phyloP scores from a whole-genome alignment of 2,113 vertebrate species.

The Larimichthys polyactis region DNA sequence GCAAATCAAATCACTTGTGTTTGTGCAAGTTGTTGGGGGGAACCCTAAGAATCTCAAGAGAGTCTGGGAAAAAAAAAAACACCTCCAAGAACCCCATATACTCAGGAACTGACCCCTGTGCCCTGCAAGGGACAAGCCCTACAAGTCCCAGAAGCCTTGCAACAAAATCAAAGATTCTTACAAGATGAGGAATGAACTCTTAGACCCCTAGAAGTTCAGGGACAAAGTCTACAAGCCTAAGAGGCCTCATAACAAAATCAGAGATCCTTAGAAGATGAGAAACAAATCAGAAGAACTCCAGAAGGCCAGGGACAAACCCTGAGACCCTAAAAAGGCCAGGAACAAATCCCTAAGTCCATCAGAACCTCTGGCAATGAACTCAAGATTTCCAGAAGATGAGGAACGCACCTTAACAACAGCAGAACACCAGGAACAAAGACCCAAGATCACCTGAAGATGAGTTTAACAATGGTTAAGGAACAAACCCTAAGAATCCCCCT shows the following conservation, averaged over 20 bases:
- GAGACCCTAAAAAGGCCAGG: neutral
- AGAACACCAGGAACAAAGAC: neutral
- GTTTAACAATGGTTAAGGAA: slow-evolving; percentile 4
- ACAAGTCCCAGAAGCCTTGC: neutral
- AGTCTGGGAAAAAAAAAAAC: neutral
- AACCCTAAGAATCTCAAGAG: neutral
- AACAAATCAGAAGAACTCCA: neutral
- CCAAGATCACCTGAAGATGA: slow-evolving; percentile 5
- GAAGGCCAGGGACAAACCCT: slow-evolving; percentile 7
- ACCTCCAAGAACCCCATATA: neutral
- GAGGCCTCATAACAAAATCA: neutral
- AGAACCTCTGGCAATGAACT: neutral
- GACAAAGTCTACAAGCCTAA: neutral
- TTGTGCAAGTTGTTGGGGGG: neutral
- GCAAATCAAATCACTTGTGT: slow-evolving; percentile 33
- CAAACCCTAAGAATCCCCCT: slow-evolving; percentile 23
- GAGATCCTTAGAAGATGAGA: neutral
- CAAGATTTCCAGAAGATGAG: neutral
- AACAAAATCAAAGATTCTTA: neutral
- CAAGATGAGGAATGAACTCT: slow-evolving; percentile 2
- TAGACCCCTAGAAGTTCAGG: neutral
- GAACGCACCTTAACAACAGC: neutral
- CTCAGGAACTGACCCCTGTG: neutral
- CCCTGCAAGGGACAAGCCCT: neutral
- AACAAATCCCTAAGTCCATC: neutral